A percentile compares a stretch with the other conserved stretches of the same genome.
These are phyloP conservation scores for Lathronympha strigana DNA, from an alignment of 2,888 invertebrate species.

Conservation along the genomic window DNA sequence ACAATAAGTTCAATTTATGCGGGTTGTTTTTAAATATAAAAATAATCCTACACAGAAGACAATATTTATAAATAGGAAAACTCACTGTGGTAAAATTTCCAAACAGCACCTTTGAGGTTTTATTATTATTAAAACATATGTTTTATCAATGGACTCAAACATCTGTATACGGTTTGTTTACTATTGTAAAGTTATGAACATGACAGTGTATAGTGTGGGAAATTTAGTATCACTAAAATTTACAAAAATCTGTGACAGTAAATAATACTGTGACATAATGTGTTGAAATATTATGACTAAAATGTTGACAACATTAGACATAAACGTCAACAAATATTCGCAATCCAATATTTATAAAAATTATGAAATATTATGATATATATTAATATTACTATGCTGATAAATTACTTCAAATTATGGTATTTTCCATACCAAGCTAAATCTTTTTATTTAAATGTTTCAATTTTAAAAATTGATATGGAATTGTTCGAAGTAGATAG, in stretches of 20 bases:
- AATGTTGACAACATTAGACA: background rate
- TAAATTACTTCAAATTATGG: too few relatives aligned
- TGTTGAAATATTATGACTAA: background rate
- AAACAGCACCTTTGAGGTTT: background rate
- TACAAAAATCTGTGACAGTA: background rate
- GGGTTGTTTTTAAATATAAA: background rate
- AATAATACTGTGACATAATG: slow-evolving; percentile 2
- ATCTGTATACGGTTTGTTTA: slow-evolving; percentile 12
- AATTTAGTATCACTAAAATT: background rate
- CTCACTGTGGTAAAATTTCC: background rate
- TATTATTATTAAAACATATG: slow-evolving; percentile 20
- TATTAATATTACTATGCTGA: too few relatives aligned
- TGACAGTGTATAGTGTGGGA: background rate
- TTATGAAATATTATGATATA: background rate
- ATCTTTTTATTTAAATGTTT: too few relatives aligned
- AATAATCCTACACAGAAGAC: background rate
- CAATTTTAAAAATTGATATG: too few relatives aligned
- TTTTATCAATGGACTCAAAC: slow-evolving; percentile 15
- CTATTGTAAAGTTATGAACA: background rate
- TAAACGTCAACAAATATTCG: too few relatives aligned
- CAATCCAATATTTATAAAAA: slow-evolving; percentile 4
- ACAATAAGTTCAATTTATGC: too few relatives aligned
- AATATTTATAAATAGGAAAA: background rate
- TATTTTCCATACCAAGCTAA: too few relatives aligned
- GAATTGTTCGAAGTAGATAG: too few relatives aligned